Base-by-base conservation (phyloP, 2,797 vertebrate genomes). In the Enteromius argenteus region DNA sequence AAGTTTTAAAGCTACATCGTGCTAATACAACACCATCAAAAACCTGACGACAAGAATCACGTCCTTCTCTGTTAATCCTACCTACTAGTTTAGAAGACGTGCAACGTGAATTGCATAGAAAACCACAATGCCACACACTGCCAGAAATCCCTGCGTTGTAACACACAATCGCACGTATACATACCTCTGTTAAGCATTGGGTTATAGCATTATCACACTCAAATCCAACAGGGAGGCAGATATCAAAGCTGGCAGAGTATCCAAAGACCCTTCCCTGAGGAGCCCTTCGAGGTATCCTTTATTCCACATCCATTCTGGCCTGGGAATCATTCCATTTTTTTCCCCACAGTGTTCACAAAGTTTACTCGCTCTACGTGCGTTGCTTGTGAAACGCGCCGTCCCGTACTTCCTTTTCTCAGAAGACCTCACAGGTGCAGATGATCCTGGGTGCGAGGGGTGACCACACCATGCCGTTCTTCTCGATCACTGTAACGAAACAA, bases 141-240 rank as follows among this genome's bases (percentile, higher is more conserved):
- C 10, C 32, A 62, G 78, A 80, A 84, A 83, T 67, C 53, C 39
- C 58, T 84, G 62, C 17, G 23, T 75, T 80, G 30, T 42, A 56
- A 37, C n/a, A 77, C 46, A 71, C 37, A 83, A 82, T 66, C 69
- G 68, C 80, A 72, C 39, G 37, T 67, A 66, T 89, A 90, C 91
- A 19, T 90, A 91, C 90, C 89, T 91, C 88, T 88, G 87, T 86
- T 86, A 76, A 85, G 86, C 88, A 90, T 90, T 88, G 88, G 89
- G 89, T 91, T 90, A 90, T 79, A 87, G 90, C 90, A 90, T 90
- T 82, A 89, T 91, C 86, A 85, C 88, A 72, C 84, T 87, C 74
- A 86, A 77, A 84, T 89, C 87, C 89, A 84, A 89, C 86, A 71
- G 85, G 80, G 86, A 90, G 88, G 80, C 85, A 87, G 90, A 84